Evolutionary conservation across 1,140 invertebrate genomes (phyloP), one percentile per base, ranked within the genome.

Genomic region (Calephelis virginiensis): DNA sequence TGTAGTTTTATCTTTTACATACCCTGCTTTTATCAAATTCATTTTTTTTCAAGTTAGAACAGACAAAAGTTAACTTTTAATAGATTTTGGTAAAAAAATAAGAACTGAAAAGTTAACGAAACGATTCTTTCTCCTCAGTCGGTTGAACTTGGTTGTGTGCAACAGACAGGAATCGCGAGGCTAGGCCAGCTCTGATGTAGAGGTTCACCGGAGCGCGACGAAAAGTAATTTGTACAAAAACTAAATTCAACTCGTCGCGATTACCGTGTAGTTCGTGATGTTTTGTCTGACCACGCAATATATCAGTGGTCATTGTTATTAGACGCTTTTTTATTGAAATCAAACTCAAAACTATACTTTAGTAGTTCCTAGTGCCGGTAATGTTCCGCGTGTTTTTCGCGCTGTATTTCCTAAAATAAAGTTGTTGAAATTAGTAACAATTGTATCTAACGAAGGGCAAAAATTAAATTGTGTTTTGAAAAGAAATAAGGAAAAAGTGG

Each of bases 171-270:
- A 77, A 73, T 71, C 71, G 71, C 74, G 74, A 71, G 72, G 74
- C 67, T 75, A 75, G 77, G 77, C 77, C 77, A 80, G 77, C 80
- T 76, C 81, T 83, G 81, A 82, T 85, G 83, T 85, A 89, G 88
- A 88, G 81, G 83, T 82, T 85, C 86, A 89, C 72, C 85, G 81
- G 82, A 89, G 84, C 89, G 86, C 85, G 78, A 91, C 86, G 85
- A 91, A 89, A 89, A 89, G 89, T 87, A 89, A 91, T 91, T 91
- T 89, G 86, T 85, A 89, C 82, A 91, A 91, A 91, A 91, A 89
- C 83, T 71, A 82, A 91, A 89, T 89, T 89, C 86, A 89, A 79
- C 82, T 88, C 81, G 86, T 89, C 88, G 88, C 85, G 80, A 90
- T 83, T 83, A 79, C 75, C 79, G 84, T 82, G 85, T 81, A 77